Evolutionary conservation across 2,888 invertebrate genomes (phyloP).

Genomic region (Luperina nickerlii): DNA sequence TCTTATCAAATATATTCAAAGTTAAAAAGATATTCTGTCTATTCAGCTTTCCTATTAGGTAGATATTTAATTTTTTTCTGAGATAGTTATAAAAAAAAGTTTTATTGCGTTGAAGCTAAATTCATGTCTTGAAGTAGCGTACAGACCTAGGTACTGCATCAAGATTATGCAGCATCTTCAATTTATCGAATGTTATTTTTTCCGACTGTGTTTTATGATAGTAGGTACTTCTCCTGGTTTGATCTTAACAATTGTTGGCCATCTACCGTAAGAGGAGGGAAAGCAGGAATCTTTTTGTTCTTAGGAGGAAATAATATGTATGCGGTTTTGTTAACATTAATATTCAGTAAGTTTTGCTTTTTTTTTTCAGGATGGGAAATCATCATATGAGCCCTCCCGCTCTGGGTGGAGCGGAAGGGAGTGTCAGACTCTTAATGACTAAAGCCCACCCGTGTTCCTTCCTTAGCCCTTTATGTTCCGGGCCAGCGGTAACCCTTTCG

Average conservation of each 20-base stretch:
- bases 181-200: not conserved
- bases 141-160: slow-evolving; percentile 1
- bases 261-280: not conserved
- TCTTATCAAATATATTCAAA: slow-evolving; percentile 6
- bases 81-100: not conserved
- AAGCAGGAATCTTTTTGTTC: not conserved
- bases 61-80: slow-evolving; percentile 2
- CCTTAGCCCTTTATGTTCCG: no score
- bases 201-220: slow-evolving; percentile 1
- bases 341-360: not conserved
- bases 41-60: slow-evolving; percentile 8
- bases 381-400: no score
- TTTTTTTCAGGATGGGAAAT: no score
- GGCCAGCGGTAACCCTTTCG: no score
- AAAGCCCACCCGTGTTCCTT: no score
- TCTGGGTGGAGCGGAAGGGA: no score
- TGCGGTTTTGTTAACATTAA: not conserved
- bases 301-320: not conserved
- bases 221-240: not conserved
- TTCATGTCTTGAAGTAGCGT: slow-evolving; percentile 8
- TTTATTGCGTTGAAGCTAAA: slow-evolving; percentile 11
- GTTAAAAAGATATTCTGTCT: slow-evolving; percentile 22
- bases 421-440: no score
- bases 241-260: not conserved
- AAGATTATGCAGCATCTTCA: slow-evolving; percentile 26